Percentiles rank a stretch among this genome's conserved stretches.
Evolutionary conservation across 2,888 invertebrate species (phyloP).

Genomic region (Timandra comae): DNA sequence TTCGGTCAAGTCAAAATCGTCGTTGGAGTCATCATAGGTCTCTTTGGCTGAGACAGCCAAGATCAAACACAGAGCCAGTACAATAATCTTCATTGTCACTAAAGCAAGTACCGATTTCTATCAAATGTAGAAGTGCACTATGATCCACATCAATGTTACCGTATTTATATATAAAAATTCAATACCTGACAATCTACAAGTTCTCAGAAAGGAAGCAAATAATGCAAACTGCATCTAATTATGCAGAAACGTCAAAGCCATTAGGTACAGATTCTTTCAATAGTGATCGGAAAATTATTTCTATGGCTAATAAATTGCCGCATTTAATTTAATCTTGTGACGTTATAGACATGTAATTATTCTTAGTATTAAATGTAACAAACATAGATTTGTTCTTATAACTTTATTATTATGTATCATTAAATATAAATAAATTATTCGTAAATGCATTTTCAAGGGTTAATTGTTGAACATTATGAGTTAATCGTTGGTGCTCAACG

Average conservation of each 20-base stretch:
- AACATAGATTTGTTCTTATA: not conserved
- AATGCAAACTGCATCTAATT: constrained; percentile 24
- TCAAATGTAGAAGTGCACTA: constrained; percentile 16
- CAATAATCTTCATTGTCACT: constrained; percentile 38
- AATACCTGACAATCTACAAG: constrained; percentile 16
- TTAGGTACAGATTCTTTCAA: constrained; percentile 16
- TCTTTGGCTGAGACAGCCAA: constrained; percentile 42
- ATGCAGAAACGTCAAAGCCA: constrained; percentile 21
- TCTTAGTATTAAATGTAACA: not conserved
- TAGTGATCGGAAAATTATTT: constrained; percentile 23
- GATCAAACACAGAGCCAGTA: constrained; percentile 37
- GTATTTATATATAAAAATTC: constrained; percentile 35
- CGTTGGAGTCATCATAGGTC: constrained; percentile 78
- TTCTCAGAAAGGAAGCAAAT: constrained; percentile 25
- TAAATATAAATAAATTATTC: constrained; percentile 6
- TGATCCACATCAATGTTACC: constrained; percentile 18
- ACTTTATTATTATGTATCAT: not conserved
- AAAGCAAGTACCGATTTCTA: constrained; percentile 2
- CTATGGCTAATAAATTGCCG: constrained; percentile 3
- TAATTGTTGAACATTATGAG: not conserved
- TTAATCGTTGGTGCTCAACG: not conserved
- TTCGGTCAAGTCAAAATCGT: constrained; percentile 81
- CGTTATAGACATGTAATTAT: constrained; percentile 1
- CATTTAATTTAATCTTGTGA: constrained; percentile 14
- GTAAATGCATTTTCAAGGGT: not conserved